Conservation (phyloP, 2,888 invertebrate species). For the Meganola albula region DNA sequence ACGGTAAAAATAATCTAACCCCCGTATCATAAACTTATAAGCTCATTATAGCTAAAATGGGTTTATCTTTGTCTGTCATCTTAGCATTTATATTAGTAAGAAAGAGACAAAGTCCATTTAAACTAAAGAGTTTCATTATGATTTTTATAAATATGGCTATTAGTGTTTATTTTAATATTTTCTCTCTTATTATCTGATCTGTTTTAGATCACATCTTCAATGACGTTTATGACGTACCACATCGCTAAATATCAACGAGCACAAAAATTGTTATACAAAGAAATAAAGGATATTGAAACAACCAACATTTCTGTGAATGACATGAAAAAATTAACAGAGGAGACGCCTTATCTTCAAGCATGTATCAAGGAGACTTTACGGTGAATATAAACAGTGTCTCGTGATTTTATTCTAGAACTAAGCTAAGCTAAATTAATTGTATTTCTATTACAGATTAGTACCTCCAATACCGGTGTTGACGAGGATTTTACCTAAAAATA, state of each 20-base stretch:
- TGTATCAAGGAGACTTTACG: constrained; percentile 81
- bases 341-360: constrained; percentile 78
- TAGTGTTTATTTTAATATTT: too few relatives aligned
- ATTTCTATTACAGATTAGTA: constrained; percentile 62
- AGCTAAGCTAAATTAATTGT: neutral
- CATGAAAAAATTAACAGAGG: constrained; percentile 39
- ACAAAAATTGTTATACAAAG: constrained; percentile 80
- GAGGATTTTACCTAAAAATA: constrained; percentile 77
- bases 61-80: too few relatives aligned
- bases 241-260: constrained; percentile 80
- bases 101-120: too few relatives aligned
- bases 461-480: constrained; percentile 82
- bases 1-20: too few relatives aligned
- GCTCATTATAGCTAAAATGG: too few relatives aligned
- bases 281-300: constrained; percentile 60
- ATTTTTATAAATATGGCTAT: too few relatives aligned
- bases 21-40: too few relatives aligned
- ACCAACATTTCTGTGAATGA: constrained; percentile 32
- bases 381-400: constrained; percentile 36
- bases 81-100: too few relatives aligned
- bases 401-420: neutral
- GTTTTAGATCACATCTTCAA: constrained; percentile 79
- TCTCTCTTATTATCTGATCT: too few relatives aligned
- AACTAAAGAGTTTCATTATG: too few relatives aligned
- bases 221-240: constrained; percentile 81